Percentiles rank a stretch among this genome's conserved stretches.
Conservation (phyloP, 30 jellyfish, hydroid and myxozoan genomes). For the Catostylus mosaicus region DNA sequence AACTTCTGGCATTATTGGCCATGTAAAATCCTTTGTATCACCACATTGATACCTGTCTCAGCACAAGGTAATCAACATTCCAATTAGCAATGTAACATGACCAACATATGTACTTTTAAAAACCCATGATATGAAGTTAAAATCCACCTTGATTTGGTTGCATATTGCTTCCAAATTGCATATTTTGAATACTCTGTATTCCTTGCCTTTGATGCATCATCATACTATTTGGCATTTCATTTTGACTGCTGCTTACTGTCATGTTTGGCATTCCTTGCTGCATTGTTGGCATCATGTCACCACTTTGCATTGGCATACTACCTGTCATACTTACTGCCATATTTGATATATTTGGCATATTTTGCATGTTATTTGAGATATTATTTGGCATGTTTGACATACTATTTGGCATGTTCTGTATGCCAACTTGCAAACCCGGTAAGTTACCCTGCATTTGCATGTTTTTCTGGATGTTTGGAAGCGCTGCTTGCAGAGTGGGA, state of each 20-base stretch:
- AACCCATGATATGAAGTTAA: background rate
- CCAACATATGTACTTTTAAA: background rate
- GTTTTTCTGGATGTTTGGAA: background rate
- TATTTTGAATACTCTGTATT: conserved; percentile 4
- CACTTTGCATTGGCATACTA: conserved; percentile 46
- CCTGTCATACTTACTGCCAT: conserved; percentile 54
- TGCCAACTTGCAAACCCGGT: conserved; percentile 20
- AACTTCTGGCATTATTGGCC: no score
- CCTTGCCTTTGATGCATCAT: conserved; percentile 61
- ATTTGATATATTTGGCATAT: conserved; percentile 41
- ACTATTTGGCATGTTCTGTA: conserved; percentile 42
- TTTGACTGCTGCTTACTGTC: conserved; percentile 52
- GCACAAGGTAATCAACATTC: no score
- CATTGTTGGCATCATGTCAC: conserved; percentile 59
- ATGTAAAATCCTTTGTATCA: no score
- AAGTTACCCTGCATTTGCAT: conserved; percentile 19
- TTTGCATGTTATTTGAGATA: conserved; percentile 42
- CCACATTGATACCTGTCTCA: no score
- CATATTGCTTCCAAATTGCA: conserved; percentile 50
- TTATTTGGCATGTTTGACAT: conserved; percentile 16
- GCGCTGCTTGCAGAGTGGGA: background rate
- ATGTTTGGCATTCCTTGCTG: conserved; percentile 71
- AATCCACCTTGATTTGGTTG: conserved; percentile 71
- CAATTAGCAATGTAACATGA: no score
- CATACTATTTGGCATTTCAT: conserved; percentile 53